Evolutionary conservation across 2,888 invertebrate genomes (phyloP).

Genomic region (Nomada fucata): DNA sequence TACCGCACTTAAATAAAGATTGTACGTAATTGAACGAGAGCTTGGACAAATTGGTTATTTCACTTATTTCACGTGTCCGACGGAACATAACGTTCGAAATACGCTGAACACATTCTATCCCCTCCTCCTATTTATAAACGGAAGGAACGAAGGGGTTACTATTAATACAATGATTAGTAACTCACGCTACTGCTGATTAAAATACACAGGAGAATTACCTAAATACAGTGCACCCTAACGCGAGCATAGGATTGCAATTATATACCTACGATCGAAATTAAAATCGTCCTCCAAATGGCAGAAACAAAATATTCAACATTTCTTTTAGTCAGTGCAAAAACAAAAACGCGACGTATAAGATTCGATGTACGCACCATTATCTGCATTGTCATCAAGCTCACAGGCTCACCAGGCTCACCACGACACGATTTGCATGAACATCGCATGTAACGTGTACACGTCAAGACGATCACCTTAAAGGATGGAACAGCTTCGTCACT

Average conservation of each 20-base stretch:
- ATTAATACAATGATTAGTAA: too few relatives aligned
- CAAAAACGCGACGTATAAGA: neutral
- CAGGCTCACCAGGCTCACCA: neutral
- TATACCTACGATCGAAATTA: too few relatives aligned
- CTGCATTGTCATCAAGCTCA: constrained; percentile 2
- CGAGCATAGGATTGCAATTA: too few relatives aligned
- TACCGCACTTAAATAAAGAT: neutral
- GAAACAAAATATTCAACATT: too few relatives aligned
- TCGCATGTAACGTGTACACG: neutral
- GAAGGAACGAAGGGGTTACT: too few relatives aligned
- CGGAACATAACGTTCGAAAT: neutral
- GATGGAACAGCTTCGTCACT: constrained; percentile 15
- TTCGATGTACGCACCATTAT: neutral
- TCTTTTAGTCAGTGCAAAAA: too few relatives aligned
- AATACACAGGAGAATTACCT: too few relatives aligned
- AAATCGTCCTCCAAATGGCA: too few relatives aligned
- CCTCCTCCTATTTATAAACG: too few relatives aligned
- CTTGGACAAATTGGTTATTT: neutral
- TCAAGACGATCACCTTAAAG: constrained; percentile 5
- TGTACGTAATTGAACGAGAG: neutral
- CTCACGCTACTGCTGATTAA: too few relatives aligned
- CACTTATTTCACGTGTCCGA: neutral
- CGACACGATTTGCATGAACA: constrained; percentile 11
- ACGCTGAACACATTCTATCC: neutral
- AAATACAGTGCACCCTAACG: too few relatives aligned